Evolutionary conservation across 2,888 invertebrate species (phyloP).

Genomic region (Sinopyrophorus schimmeli): DNA sequence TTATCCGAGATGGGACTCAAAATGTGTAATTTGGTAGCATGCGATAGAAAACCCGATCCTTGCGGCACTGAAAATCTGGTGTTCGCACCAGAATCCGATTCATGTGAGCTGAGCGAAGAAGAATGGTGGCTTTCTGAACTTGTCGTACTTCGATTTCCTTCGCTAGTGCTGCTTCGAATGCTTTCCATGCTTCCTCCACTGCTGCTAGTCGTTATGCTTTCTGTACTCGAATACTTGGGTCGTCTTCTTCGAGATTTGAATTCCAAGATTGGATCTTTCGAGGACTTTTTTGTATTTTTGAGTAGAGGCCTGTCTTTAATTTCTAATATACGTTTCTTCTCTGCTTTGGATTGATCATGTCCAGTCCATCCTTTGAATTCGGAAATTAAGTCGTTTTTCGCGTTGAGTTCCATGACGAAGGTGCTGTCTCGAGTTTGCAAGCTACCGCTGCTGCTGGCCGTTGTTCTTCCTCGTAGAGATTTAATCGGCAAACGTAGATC

Average conservation of each 20-base stretch:
- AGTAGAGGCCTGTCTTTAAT: constrained; percentile 54
- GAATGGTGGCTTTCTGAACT: constrained; percentile 84
- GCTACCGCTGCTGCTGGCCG: constrained; percentile 64
- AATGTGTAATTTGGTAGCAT: constrained; percentile 78
- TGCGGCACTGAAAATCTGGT: constrained; percentile 63
- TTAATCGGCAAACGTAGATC: constrained; percentile 75
- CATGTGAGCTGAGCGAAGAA: constrained; percentile 82
- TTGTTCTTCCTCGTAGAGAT: constrained; percentile 64
- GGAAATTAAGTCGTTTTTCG: constrained; percentile 54
- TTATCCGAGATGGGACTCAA: constrained; percentile 89
- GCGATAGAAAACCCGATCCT: constrained; percentile 68
- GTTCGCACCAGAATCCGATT: constrained; percentile 76
- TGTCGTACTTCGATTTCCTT: constrained; percentile 82
- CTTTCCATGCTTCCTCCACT: constrained; percentile 89
- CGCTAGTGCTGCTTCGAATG: constrained; percentile 82
- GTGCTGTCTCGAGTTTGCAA: constrained; percentile 47
- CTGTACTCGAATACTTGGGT: constrained; percentile 74
- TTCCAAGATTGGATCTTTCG: constrained; percentile 50
- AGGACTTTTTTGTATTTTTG: constrained; percentile 45
- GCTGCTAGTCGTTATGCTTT: constrained; percentile 86
- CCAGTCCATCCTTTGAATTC: constrained; percentile 62
- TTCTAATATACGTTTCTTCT: constrained; percentile 62
- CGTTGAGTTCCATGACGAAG: constrained; percentile 49
- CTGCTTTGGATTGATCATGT: constrained; percentile 58
- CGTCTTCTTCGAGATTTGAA: constrained; percentile 69